phyloP scores from a whole-genome alignment of 2,888 invertebrate genomes.

The Metopia argyrocephala region DNA sequence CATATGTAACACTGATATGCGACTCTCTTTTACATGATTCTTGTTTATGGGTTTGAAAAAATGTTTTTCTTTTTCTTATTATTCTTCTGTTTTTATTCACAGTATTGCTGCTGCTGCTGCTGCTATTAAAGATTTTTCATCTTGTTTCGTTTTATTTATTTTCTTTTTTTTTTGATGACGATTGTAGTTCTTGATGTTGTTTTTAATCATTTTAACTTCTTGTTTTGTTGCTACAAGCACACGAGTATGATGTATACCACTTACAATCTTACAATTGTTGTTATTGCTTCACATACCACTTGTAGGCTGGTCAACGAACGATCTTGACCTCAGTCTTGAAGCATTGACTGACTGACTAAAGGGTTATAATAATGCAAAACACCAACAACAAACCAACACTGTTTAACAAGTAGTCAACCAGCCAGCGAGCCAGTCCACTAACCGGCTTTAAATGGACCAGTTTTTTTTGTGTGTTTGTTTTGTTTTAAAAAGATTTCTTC shows the following conservation, averaged over 20 bases:
- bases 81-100: no score
- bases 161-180: neutral
- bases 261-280: neutral
- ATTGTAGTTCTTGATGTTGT: neutral
- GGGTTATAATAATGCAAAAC: slow-evolving; percentile 47
- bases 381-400: slow-evolving; percentile 32
- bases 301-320: slow-evolving; percentile 64
- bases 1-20: no score
- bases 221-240: slow-evolving; percentile 24
- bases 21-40: slow-evolving; percentile 1
- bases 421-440: slow-evolving; percentile 13
- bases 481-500: slow-evolving; percentile 12
- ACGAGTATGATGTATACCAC: slow-evolving; percentile 10
- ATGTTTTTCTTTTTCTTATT: neutral
- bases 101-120: slow-evolving; percentile 5
- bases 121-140: slow-evolving; percentile 16
- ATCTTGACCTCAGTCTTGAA: slow-evolving; percentile 65
- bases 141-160: neutral
- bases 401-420: neutral
- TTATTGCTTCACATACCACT: slow-evolving; percentile 21
- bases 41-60: slow-evolving; percentile 24
- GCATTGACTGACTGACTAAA: slow-evolving; percentile 51
- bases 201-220: slow-evolving; percentile 45
- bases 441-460: slow-evolving; percentile 51
- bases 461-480: slow-evolving; percentile 40